Evolutionary conservation across 2,888 invertebrate species (phyloP), one percentile per base, ranked within the genome.

Genomic region (Torymus auratus): DNA sequence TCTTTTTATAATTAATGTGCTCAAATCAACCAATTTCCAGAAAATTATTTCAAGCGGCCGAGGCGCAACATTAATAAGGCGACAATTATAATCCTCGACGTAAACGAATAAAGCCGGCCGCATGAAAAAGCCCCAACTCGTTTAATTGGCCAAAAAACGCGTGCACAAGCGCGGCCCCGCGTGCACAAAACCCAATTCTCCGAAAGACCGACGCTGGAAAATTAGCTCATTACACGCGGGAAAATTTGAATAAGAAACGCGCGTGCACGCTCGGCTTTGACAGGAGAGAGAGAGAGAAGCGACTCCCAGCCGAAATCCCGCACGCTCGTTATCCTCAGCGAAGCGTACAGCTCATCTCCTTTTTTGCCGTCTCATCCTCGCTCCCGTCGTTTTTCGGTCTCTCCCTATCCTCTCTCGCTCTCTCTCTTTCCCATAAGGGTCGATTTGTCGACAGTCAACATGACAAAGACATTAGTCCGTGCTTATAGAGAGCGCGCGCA

Each of bases 381-480:
- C 65, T 52, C 52, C 62, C 15, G 17, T 69, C 70, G 23, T 69
- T 74, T 75, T 41, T 41, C 41, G 41, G 41, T 41, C 41, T 52
- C 64, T 52, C 67, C 10, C 61, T 62, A 56, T 61, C 78, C 56
- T 56, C 55, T 56, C 15, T 28, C 50, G 64, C 62, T 76, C 62
- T 65, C 23, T 69, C 28, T 52, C 20, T 4, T 53, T 14, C 11
- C 11, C 41, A 62, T 65, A 87, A 87, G 88, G 87, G 86, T 86
- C 88, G 88, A 90, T 89, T 90, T 88, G 89, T 89, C 89, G 89
- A 86, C 90, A 89, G 89, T 88, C 88, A 88, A 90, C 89, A 90
- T 84, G 89, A 89, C 89, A 90, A 89, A 90, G 89, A 89, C 89
- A 89, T 90, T 89, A 90, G 88, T 83, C 85, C 79, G 67, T 68